These are phyloP conservation scores for Rhynchotus rufescens DNA, from an alignment of 2,797 vertebrate species.

Conservation along the genomic window DNA sequence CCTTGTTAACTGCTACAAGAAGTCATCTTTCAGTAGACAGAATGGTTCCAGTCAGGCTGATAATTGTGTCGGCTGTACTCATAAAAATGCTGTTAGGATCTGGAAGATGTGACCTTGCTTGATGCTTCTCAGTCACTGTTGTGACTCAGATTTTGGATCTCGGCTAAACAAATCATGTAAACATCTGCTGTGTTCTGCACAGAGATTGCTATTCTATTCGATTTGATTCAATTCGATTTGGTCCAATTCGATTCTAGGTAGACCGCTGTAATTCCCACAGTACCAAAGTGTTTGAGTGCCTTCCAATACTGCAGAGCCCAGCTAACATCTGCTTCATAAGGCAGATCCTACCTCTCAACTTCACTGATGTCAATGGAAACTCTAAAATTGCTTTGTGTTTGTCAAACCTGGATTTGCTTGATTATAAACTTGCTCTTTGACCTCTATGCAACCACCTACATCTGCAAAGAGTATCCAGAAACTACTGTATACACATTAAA, in stretches of 20 bases:
- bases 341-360: neutral
- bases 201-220: constrained; percentile 2
- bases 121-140: constrained; percentile 65
- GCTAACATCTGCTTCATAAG: neutral
- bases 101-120: constrained; percentile 71
- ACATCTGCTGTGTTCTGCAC: constrained; percentile 54
- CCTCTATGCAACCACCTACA: neutral
- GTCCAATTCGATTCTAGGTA: neutral
- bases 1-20: constrained; percentile 26
- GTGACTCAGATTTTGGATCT: constrained; percentile 72
- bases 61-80: constrained; percentile 43
- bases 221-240: constrained; percentile 46
- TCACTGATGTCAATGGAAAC: neutral
- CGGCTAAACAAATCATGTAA: constrained; percentile 53
- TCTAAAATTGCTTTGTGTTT: neutral
- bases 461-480: neutral
- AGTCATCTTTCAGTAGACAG: neutral
- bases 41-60: neutral
- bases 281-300: neutral
- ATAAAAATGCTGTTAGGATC: constrained; percentile 59
- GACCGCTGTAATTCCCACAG: neutral
- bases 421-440: neutral
- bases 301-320: neutral
- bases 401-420: neutral
- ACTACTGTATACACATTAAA: neutral